Conservation (phyloP, 2,113 vertebrate genomes). For the Arvicanthis niloticus region DNA sequence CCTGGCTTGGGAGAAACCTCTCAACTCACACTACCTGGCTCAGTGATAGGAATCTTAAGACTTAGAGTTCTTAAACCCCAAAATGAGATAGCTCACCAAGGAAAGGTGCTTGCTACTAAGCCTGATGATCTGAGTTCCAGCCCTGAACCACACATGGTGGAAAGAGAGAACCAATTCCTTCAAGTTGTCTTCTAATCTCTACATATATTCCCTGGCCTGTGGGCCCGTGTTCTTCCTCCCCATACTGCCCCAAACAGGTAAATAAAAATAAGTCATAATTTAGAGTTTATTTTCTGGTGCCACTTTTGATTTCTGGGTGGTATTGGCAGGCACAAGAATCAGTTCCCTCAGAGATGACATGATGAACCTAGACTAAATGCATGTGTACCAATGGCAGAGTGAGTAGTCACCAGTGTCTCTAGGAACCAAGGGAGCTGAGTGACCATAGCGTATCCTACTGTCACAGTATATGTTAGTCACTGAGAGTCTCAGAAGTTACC, state of each 20-base stretch:
- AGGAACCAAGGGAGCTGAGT: not conserved
- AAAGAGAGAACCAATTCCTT: not conserved
- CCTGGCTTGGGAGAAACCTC: too few relatives aligned
- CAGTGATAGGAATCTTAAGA: not conserved
- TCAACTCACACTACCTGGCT: too few relatives aligned
- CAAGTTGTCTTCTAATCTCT: not conserved
- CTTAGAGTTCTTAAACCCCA: not conserved
- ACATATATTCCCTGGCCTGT: not conserved
- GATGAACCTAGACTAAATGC: not conserved
- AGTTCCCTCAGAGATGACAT: not conserved
- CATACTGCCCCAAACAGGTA: not conserved
- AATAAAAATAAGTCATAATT: not conserved
- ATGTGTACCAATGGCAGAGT: not conserved
- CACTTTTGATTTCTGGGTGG: not conserved
- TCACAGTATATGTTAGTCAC: not conserved
- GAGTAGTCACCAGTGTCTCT: not conserved
- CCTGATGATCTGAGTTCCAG: not conserved
- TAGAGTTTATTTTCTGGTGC: not conserved
- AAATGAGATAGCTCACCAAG: not conserved
- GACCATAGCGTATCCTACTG: accelerated
- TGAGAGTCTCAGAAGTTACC: not conserved
- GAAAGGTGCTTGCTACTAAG: not conserved
- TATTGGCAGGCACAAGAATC: not conserved
- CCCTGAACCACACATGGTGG: not conserved
- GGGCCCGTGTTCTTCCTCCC: not conserved